Evolutionary conservation across 1,140 invertebrate genomes (phyloP).

Genomic region (Proales similis): DNA sequence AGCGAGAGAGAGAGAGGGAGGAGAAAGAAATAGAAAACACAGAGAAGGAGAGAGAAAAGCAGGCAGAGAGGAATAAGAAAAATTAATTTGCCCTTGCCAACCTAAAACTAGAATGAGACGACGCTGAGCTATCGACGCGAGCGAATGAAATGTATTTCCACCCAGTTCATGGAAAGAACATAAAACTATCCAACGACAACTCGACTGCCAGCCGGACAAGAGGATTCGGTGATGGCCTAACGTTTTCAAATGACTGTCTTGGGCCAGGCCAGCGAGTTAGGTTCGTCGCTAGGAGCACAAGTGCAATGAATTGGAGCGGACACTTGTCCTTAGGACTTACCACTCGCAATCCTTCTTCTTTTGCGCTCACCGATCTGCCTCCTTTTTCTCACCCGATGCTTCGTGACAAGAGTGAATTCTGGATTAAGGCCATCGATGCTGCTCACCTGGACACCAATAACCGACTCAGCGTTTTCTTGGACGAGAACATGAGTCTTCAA

Average conservation of each 20-base stretch:
- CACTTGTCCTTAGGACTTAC: slow-evolving; percentile 51
- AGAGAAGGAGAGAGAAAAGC: too few species aligned
- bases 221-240: slow-evolving; percentile 15
- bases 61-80: too few species aligned
- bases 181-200: slow-evolving; percentile 13
- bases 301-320: slow-evolving; percentile 48
- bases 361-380: slow-evolving; percentile 43
- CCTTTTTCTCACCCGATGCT: slow-evolving; percentile 49
- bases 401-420: slow-evolving; percentile 46
- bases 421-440: slow-evolving; percentile 48
- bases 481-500: slow-evolving; percentile 45
- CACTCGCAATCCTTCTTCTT: slow-evolving; percentile 44
- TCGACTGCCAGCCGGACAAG: not conserved
- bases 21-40: too few species aligned
- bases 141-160: slow-evolving; percentile 38
- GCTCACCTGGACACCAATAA: slow-evolving; percentile 42
- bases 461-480: slow-evolving; percentile 48
- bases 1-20: too few species aligned
- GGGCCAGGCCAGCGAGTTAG: not conserved
- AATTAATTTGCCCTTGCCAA: too few species aligned
- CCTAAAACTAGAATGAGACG: too few species aligned
- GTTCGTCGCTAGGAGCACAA: slow-evolving; percentile 45
- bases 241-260: slow-evolving; percentile 17
- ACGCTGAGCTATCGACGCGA: too few species aligned
- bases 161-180: slow-evolving; percentile 25